phyloP scores from a whole-genome alignment of 1,140 invertebrate species.

The Ceratoteleas bidentatus region DNA sequence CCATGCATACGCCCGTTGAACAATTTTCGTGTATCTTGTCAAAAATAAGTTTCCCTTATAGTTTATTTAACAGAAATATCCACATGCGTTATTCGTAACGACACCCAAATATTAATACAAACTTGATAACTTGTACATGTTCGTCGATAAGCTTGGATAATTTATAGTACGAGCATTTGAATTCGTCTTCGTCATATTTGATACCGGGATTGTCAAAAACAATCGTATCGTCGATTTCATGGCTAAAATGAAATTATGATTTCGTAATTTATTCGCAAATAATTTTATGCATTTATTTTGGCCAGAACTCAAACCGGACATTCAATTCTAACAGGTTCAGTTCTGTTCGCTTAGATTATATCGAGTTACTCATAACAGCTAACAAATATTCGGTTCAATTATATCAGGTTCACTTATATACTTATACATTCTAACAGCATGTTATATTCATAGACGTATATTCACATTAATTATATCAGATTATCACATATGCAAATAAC shows the following conservation, averaged over 20 bases:
- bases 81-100: neutral
- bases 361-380: too few relatives aligned
- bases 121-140: neutral
- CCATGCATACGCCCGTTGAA: slow-evolving; percentile 6
- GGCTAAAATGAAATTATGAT: neutral
- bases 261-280: too few relatives aligned
- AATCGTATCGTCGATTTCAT: neutral
- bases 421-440: too few relatives aligned
- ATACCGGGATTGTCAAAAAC: neutral
- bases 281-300: too few relatives aligned
- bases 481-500: too few relatives aligned
- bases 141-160: neutral
- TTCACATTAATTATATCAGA: too few relatives aligned
- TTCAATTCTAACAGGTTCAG: too few relatives aligned
- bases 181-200: neutral
- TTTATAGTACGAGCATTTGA: neutral
- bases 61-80: neutral
- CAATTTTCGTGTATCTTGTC: slow-evolving; percentile 6
- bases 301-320: too few relatives aligned
- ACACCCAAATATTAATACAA: neutral
- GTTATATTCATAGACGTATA: too few relatives aligned
- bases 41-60: neutral
- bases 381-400: too few relatives aligned
- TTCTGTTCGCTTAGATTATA: too few relatives aligned
- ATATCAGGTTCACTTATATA: too few relatives aligned